These are phyloP conservation scores for Drosophila meridiana DNA, from an alignment of 2,888 invertebrate species.

Conservation along the genomic window DNA sequence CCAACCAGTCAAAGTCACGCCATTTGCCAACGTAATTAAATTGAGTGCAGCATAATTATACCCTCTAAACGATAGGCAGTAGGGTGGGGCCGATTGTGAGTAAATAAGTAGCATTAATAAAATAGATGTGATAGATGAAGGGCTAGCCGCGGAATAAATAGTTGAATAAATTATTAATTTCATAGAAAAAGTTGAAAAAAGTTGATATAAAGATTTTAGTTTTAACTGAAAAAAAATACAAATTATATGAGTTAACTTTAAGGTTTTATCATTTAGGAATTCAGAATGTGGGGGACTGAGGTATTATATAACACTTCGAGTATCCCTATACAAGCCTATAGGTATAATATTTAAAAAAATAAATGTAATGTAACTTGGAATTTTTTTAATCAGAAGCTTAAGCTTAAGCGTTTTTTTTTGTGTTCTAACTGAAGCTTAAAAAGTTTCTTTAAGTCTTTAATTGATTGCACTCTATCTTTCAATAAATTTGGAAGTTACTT, in stretches of 20 bases:
- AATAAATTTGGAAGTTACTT: neutral
- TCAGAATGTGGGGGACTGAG: no score
- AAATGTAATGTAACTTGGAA: no score
- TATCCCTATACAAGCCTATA: no score
- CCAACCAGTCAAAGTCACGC: constrained; percentile 49
- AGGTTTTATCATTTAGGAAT: no score
- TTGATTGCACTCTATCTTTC: neutral
- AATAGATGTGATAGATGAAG: neutral
- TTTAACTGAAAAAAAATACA: neutral
- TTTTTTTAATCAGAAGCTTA: no score
- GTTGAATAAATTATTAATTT: neutral
- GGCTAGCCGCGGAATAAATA: neutral
- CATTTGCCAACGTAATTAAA: constrained; percentile 72
- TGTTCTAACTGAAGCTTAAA: no score
- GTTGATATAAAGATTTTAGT: neutral
- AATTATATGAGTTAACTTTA: no score
- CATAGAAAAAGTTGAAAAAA: neutral
- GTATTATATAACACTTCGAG: no score
- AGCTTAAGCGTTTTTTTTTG: no score
- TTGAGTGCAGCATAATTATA: constrained; percentile 72
- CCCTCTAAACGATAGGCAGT: constrained; percentile 10
- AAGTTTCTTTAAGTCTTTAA: neutral
- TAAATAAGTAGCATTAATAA: neutral
- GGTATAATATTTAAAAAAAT: no score
- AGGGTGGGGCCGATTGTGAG: neutral